These are phyloP conservation scores for Corapipo altera DNA, from an alignment of 2,113 vertebrate genomes.

Conservation along the genomic window DNA sequence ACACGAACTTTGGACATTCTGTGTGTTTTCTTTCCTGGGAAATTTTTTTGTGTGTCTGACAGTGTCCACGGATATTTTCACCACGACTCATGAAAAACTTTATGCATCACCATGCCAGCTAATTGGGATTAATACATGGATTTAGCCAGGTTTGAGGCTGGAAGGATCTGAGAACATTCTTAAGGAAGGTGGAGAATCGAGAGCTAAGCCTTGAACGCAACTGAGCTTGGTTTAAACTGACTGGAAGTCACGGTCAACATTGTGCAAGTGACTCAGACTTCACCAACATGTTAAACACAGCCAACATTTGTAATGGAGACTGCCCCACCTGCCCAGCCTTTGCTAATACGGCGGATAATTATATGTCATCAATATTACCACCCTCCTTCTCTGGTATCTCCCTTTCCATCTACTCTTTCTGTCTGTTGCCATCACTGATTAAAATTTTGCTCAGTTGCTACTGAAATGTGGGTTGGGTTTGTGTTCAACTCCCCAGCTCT, in stretches of 20 bases:
- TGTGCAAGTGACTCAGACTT: background rate
- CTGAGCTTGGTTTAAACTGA: background rate
- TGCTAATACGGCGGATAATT: conserved; percentile 49
- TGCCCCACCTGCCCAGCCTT: conserved; percentile 40
- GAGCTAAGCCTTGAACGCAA: background rate
- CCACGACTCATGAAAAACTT: background rate
- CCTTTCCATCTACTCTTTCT: conserved; percentile 21
- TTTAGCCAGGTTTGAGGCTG: background rate
- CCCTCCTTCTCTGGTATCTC: conserved; percentile 18
- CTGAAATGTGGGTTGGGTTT: conserved; percentile 24
- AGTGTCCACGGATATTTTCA: background rate
- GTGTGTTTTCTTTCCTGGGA: background rate
- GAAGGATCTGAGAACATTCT: conserved; percentile 36
- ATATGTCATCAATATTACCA: conserved; percentile 30
- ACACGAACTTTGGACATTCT: background rate
- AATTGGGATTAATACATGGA: background rate
- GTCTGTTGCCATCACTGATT: background rate
- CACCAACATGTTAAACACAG: conserved; percentile 32
- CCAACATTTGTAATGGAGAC: conserved; percentile 52
- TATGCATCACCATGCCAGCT: background rate
- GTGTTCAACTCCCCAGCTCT: background rate
- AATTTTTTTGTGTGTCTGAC: background rate
- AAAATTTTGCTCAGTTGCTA: conserved; percentile 8
- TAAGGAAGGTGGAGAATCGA: conserved; percentile 17
- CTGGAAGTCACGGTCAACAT: background rate